These are phyloP conservation scores for Nibea albiflora DNA, from an alignment of 2,113 vertebrate genomes.

Conservation along the genomic window DNA sequence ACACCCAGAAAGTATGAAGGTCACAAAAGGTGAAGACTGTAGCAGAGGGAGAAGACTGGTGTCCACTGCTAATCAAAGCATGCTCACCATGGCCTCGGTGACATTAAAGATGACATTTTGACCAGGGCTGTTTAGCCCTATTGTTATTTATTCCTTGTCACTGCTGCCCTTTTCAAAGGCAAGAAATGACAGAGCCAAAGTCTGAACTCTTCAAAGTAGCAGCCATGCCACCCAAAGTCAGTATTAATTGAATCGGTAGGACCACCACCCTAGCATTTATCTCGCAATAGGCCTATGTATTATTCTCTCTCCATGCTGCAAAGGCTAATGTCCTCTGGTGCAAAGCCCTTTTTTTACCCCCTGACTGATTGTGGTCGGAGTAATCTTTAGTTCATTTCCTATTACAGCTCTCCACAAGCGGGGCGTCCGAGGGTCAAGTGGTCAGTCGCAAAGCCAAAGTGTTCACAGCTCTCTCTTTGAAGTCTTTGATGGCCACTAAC, in stretches of 20 bases:
- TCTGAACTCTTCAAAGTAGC: conserved; percentile 53
- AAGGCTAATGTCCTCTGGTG: conserved; percentile 66
- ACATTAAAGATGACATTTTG: conserved; percentile 75
- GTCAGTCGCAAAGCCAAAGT: conserved; percentile 73
- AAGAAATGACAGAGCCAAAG: conserved; percentile 31
- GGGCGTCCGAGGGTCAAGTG: conserved; percentile 76
- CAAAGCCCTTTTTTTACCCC: conserved; percentile 54
- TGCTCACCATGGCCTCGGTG: conserved; percentile 17
- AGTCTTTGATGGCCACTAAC: conserved; percentile 72
- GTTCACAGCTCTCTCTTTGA: conserved; percentile 75
- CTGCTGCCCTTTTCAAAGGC: conserved; percentile 64
- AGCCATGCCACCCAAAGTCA: conserved; percentile 66
- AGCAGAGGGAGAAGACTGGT: conserved; percentile 7
- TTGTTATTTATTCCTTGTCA: conserved; percentile 50
- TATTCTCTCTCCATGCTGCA: conserved; percentile 46
- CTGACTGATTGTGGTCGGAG: conserved; percentile 54
- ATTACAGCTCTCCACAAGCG: conserved; percentile 42
- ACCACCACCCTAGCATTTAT: conserved; percentile 69
- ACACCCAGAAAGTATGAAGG: conserved; percentile 23
- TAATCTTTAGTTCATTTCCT: conserved; percentile 82
- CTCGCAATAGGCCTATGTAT: conserved; percentile 37
- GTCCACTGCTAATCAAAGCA: conserved; percentile 33
- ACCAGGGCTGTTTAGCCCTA: conserved; percentile 49
- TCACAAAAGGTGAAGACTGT: conserved; percentile 41
- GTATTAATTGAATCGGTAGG: conserved; percentile 75